Evolutionary conservation across 2,888 invertebrate species (phyloP), one percentile per base, ranked within the genome.

Genomic region (Rhodophaea formosa): DNA sequence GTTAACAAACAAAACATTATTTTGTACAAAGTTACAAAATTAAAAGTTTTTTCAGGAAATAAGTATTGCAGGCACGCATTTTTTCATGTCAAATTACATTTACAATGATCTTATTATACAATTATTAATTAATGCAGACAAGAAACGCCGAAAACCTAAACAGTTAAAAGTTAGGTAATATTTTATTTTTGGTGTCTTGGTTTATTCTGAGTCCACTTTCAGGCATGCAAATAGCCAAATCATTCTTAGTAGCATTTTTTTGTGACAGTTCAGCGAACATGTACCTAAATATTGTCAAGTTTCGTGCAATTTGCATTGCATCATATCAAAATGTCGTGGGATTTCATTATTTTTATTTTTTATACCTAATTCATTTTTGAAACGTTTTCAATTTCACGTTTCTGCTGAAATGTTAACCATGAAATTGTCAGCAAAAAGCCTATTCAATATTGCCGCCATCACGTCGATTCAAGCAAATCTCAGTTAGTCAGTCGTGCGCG

Each of bases 401-500:
- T 52, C 3, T 44, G 17, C 10, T 6, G 12, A 52, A 39, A 52
- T 17, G 39, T 30, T 44, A 23, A 58, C 59, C 59, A 55, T 62
- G 58, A 62, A 63, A 65, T 60, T 55, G 57, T 47, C 52, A 35
- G 56, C 54, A 60, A 65, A 61, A 59, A 53, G 62, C 67, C 63
- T 66, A 71, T 69, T 70, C 67, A 72, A 71, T 68, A 70, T 76
- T 72, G 68, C 70, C 71, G 72, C 70, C 72, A 71, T 74, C 71
- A 75, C 70, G 74, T 79, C 80, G 80, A 80, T 82, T 84, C 76
- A 73, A 82, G 79, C 73, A 79, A 84, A 85, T 83, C 77, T 80
- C 75, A 69, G 71, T 70, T 70, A 76, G 73, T 70, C 74, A 81
- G 84, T 85, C 88, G 87, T 86, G 86, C 82, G 84, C 80, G 73